Conservation (phyloP, 1,140 invertebrate genomes). For the Drosophila orosa region DNA sequence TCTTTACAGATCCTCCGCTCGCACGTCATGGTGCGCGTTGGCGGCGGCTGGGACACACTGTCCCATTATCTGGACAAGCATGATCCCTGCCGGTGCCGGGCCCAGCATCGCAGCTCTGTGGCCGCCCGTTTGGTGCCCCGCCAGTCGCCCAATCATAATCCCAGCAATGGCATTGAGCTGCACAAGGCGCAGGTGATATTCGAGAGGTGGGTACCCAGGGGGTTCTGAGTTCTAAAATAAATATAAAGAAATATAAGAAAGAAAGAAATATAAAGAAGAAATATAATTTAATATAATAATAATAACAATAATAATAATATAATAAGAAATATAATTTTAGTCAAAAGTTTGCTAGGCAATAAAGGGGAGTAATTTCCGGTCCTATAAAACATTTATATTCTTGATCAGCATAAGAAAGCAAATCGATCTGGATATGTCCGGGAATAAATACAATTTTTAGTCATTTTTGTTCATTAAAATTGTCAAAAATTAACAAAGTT, state of each 20-base stretch:
- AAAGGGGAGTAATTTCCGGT: no score
- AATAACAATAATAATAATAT: no score
- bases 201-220: constrained; percentile 87
- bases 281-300: no score
- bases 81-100: constrained; percentile 96
- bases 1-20: constrained; percentile 94
- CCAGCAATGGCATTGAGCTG: constrained; percentile 88
- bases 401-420: background rate
- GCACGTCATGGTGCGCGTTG: constrained; percentile 99
- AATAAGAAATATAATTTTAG: no score
- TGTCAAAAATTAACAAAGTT: no score
- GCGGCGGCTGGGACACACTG: constrained; percentile 98
- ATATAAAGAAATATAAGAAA: no score
- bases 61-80: constrained; percentile 98
- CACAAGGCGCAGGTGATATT: constrained; percentile 93
- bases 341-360: background rate
- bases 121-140: constrained; percentile 86
- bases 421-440: no score
- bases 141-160: constrained; percentile 85
- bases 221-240: no score
- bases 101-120: constrained; percentile 87
- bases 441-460: no score
- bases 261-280: no score
- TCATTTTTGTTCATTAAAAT: no score
- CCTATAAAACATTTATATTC: no score